Conservation (phyloP, 2,797 vertebrate species). For the Eremophila alpestris region DNA sequence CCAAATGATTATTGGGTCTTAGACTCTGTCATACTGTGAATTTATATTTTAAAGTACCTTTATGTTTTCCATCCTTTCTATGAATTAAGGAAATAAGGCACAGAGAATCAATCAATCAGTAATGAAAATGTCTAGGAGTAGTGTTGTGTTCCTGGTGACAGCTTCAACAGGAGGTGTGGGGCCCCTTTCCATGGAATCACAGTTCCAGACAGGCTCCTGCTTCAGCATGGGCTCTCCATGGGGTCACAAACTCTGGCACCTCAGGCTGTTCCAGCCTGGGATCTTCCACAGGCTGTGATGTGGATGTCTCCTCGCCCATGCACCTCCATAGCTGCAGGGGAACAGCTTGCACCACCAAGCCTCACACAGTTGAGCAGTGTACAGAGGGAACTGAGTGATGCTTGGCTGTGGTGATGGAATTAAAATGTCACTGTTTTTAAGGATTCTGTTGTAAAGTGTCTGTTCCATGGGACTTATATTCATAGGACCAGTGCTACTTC, state of each 20-base stretch:
- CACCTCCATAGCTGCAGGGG: neutral
- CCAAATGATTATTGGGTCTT: neutral
- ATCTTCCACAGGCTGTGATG: rapidly evolving
- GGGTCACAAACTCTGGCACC: neutral
- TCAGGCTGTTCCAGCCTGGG: neutral
- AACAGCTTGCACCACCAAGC: too few relatives aligned
- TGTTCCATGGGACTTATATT: neutral
- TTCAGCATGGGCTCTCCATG: rapidly evolving
- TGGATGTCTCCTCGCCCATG: neutral
- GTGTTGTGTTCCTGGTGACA: too few relatives aligned
- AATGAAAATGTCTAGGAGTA: neutral
- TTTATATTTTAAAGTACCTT: neutral
- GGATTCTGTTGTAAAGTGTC: neutral
- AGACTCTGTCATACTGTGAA: neutral
- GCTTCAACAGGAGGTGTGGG: neutral
- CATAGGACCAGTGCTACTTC: neutral
- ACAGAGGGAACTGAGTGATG: neutral
- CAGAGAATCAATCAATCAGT: neutral
- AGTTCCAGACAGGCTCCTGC: neutral
- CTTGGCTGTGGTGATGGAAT: neutral
- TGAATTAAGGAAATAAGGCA: neutral
- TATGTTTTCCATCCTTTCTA: neutral
- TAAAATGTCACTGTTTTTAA: neutral
- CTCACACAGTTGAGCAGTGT: rapidly evolving
- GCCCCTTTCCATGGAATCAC: neutral